Evolutionary conservation across 2,113 vertebrate genomes (phyloP), one percentile per base, ranked within the genome.

Genomic region (Prunella fulvescens): DNA sequence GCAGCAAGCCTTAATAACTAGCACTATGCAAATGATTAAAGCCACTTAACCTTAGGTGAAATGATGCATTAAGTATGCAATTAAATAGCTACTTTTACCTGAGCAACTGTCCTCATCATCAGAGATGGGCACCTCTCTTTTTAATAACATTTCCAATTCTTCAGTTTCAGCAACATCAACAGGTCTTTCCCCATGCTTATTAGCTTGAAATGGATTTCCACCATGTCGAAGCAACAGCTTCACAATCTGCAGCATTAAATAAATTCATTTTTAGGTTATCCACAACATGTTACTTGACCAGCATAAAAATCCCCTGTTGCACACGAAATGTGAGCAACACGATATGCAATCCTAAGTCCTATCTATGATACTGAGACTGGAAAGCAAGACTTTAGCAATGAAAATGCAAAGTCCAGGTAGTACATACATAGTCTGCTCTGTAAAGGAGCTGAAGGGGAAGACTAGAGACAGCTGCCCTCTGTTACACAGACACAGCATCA

Each of bases 151-250:
- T 92, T 99, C 99, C 88, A 99, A 86, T 96, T 99, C 99, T 93
- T 99, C 98, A 67, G 99, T 99, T 98, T 99, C 99, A 31, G 99
- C 99, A 80, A 99, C 99, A 81, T 99, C 99, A 90, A 99, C 99
- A 12, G 99, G 99, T 31, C 99, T 98, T 96, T 99, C 99, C 7
- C 99, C 99, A 0, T 99, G 98, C 93, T 99, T 99, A 96, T 99
- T 99, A 74, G 99, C 99, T 97, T 99, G 99, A 97, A 99, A 99
- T 40, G 99, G 99, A 87, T 99, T 99, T 60, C 99, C 99, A 62
- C 99, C 99, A 40, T 99, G 98, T 77, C 99, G 98, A 80, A 99
- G 98, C 28, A 99, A 98, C 67, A 99, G 97, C 92, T 99, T 99
- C 85, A 99, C 99, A 96, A 99, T 99, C 99, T 99, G 97, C 33